Evolutionary conservation across 92 coral and sea anemone genomes (phyloP), one percentile per base, ranked within the genome.

Genomic region (Epizoanthus illoricatus): DNA sequence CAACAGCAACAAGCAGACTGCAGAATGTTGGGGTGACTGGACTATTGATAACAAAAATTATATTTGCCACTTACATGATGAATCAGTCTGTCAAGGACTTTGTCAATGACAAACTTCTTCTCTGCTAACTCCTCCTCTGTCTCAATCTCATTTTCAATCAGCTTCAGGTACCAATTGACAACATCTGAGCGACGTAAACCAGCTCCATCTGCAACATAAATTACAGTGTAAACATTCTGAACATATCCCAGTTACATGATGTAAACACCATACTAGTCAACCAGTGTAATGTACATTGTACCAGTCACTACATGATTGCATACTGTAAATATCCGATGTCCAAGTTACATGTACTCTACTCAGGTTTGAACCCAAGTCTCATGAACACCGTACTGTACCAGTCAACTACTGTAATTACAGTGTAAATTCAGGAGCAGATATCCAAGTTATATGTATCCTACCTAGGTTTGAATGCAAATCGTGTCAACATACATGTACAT

Each of bases 111-210:
- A 19, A 85, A 87, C 87, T 95, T 95, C 92, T 93, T 95, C 69
- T 95, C 89, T 24, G 98, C 84, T 60, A 95, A 85, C 75, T 95
- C 98, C 84, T 95, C 95, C 79, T 95, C 97, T 40, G 90, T 91
- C 54, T 95, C 98, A 62, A 95, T 95, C 64, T 95, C 96, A 72
- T 79, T 81, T 79, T 89, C 93, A 67, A 95, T 90, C 65, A 90
- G 86, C 20, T 91, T 89, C 17, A 95, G 87, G 72, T 95, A 95
- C 98, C 95, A 94, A 85, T 95, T 93, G 24, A 95, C 94, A 64
- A 95, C 86, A 67, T 90, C 97, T 59, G 96, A 93, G 86, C 98
- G 87, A 17, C 93, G 90, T 4, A 95, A 45, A 16, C 92, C 88
- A 74, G 82, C 87, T 21, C 80, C 92, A 74, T 89, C 94, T 89